Percentiles rank a stretch among this genome's conserved stretches.
Conservation (phyloP, 1,140 invertebrate genomes). For the Adelges cooleyi region DNA sequence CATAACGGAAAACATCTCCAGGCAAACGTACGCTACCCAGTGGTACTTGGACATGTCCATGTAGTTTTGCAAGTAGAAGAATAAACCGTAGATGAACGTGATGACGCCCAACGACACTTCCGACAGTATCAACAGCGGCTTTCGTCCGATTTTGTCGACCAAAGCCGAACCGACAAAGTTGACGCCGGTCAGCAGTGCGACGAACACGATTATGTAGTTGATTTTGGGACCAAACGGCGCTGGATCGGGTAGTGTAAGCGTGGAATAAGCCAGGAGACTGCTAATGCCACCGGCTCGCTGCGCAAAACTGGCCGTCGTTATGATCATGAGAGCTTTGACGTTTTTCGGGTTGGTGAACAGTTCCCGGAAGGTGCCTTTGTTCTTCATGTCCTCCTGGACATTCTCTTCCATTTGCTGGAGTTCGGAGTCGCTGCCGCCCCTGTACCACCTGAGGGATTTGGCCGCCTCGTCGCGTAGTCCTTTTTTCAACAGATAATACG, state of each 20-base stretch:
- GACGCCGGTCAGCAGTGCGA: slow-evolving; percentile 33
- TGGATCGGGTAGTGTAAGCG: slow-evolving; percentile 52
- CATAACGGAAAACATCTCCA: slow-evolving; percentile 30
- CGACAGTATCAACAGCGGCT: slow-evolving; percentile 40
- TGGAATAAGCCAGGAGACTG: slow-evolving; percentile 60
- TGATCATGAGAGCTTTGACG: slow-evolving; percentile 50
- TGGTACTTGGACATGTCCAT: not conserved
- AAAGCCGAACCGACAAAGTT: slow-evolving; percentile 34
- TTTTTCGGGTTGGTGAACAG: slow-evolving; percentile 23
- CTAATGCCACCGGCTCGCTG: slow-evolving; percentile 66
- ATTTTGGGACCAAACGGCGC: slow-evolving; percentile 31
- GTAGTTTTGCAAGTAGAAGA: not conserved
- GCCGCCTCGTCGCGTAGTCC: not conserved
- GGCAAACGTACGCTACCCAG: slow-evolving; percentile 30
- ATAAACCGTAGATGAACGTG: slow-evolving; percentile 29
- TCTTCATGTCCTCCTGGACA: not conserved
- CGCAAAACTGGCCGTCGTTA: slow-evolving; percentile 52
- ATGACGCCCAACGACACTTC: slow-evolving; percentile 30
- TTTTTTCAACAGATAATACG: slow-evolving; percentile 44
- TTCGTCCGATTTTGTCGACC: slow-evolving; percentile 37
- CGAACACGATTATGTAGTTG: slow-evolving; percentile 32
- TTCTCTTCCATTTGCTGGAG: not conserved
- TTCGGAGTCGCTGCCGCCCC: slow-evolving; percentile 29
- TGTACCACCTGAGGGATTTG: not conserved
- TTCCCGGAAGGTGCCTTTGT: slow-evolving; percentile 24